phyloP scores from a whole-genome alignment of 2,888 invertebrate genomes.

The Hyppa rectilinea region DNA sequence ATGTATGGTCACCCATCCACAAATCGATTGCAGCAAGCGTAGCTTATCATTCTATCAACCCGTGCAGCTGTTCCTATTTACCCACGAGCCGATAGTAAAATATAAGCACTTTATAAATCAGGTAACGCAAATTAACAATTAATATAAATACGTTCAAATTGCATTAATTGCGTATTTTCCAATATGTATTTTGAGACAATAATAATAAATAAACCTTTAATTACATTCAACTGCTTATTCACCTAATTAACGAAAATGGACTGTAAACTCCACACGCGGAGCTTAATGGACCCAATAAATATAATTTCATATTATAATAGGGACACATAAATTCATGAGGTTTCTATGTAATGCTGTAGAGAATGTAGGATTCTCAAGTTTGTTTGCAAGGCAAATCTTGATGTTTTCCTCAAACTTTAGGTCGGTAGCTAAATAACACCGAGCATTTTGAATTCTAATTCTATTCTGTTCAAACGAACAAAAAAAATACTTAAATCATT shows the following conservation, averaged over 20 bases:
- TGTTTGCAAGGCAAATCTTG: conserved; percentile 14
- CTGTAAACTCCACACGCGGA: conserved; percentile 23
- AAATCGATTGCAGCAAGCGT: too few species aligned
- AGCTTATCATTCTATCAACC: too few species aligned
- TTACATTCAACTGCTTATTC: conserved; percentile 40
- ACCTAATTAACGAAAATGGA: conserved; percentile 38
- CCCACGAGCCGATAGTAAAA: too few species aligned
- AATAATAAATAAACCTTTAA: conserved; percentile 48
- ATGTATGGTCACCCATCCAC: too few species aligned
- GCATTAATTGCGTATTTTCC: conserved; percentile 1
- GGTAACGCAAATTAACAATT: too few species aligned
- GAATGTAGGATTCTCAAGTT: neutral
- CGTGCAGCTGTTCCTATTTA: too few species aligned
- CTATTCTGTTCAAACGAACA: too few species aligned
- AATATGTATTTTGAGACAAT: conserved; percentile 28
- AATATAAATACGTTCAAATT: neutral
- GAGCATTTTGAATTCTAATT: too few species aligned
- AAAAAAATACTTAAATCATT: too few species aligned
- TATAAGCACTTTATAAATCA: too few species aligned
- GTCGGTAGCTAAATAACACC: neutral
- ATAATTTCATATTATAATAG: conserved; percentile 33
- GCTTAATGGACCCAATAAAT: conserved; percentile 55
- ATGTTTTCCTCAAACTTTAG: neutral
- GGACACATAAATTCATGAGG: conserved; percentile 31
- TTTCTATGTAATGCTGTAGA: conserved; percentile 4